Percentiles rank a stretch among this genome's conserved stretches.
Evolutionary conservation across 2,113 vertebrate genomes (phyloP).

Genomic region (Psettodes erumei): DNA sequence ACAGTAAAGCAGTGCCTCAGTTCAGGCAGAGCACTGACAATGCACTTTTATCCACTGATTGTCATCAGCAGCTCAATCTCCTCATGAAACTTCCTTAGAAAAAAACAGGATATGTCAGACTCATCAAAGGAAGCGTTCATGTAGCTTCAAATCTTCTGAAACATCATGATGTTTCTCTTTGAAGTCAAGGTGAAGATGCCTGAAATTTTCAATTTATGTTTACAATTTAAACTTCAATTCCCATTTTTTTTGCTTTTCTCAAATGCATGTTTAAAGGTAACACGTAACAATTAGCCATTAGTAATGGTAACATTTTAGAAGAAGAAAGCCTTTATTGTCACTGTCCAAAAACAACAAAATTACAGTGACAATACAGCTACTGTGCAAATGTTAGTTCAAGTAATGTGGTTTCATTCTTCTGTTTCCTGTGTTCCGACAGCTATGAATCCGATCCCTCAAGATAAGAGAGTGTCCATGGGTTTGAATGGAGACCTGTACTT

Average conservation of each 20-base stretch:
- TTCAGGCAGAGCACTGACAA: too few relatives aligned
- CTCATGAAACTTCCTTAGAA: background rate
- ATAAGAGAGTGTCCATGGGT: slow-evolving; percentile 94
- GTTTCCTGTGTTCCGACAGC: slow-evolving; percentile 69
- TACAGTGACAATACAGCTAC: too few relatives aligned
- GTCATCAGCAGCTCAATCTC: too few relatives aligned
- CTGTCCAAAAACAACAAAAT: too few relatives aligned
- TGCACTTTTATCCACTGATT: too few relatives aligned
- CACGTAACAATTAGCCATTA: background rate
- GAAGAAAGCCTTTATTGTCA: too few relatives aligned
- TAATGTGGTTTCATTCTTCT: background rate
- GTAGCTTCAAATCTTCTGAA: background rate
- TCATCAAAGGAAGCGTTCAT: background rate
- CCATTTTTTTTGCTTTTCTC: too few relatives aligned
- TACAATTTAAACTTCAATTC: too few relatives aligned
- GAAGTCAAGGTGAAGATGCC: background rate
- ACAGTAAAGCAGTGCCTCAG: too few relatives aligned
- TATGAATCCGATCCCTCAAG: slow-evolving; percentile 91
- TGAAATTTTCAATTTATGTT: background rate
- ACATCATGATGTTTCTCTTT: background rate
- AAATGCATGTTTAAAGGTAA: background rate
- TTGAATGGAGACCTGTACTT: slow-evolving; percentile 97
- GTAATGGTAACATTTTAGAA: background rate
- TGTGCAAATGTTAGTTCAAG: background rate
- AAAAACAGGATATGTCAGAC: background rate